A percentile compares a stretch with the other conserved stretches of the same genome.
Evolutionary conservation across 2,888 invertebrate species (phyloP).

Genomic region (Chrysolina americana): DNA sequence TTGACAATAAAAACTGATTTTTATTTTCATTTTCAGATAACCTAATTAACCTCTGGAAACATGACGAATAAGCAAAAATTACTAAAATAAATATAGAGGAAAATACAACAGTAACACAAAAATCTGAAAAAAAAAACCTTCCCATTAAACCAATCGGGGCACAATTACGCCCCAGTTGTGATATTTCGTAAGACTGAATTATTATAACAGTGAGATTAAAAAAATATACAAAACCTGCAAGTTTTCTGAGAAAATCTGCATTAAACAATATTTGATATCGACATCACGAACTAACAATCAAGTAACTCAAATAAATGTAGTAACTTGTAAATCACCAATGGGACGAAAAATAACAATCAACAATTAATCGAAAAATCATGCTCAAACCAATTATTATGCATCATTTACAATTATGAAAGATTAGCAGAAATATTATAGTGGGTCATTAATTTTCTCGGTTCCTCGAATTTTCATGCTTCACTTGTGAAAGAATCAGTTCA

Average conservation of each 20-base stretch:
- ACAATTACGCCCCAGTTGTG: too few relatives aligned
- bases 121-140: too few relatives aligned
- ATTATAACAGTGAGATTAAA: too few relatives aligned
- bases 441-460: slow-evolving; percentile 17
- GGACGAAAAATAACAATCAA: background rate
- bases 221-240: too few relatives aligned
- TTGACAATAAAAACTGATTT: too few relatives aligned
- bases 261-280: background rate
- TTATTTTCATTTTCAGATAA: too few relatives aligned
- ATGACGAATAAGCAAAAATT: too few relatives aligned
- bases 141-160: too few relatives aligned
- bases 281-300: background rate
- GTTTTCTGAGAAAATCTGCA: background rate
- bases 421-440: slow-evolving; percentile 9
- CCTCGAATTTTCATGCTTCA: slow-evolving; percentile 19
- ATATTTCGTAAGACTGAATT: too few relatives aligned
- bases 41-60: too few relatives aligned
- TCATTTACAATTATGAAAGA: background rate
- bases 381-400: background rate
- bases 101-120: too few relatives aligned
- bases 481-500: slow-evolving; percentile 6
- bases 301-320: background rate
- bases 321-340: background rate
- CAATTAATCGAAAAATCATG: background rate
- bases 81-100: too few relatives aligned